These are phyloP conservation scores for Amblyornis subalaris DNA, from an alignment of 2,113 vertebrate species.

Conservation along the genomic window DNA sequence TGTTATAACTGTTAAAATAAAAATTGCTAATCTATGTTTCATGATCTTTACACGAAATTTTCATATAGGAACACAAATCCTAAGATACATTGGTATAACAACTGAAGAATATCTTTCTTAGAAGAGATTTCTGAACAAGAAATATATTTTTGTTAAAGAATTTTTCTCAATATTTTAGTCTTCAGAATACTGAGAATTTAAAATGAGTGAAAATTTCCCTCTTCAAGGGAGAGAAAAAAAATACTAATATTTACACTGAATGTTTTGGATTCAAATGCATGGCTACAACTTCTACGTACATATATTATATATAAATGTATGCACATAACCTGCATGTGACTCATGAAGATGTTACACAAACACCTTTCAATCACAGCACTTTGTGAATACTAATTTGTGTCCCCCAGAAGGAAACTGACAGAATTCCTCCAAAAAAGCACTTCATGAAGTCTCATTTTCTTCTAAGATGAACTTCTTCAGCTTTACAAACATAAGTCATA, in stretches of 20 bases:
- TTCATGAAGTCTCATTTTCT: background rate
- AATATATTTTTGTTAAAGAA: background rate
- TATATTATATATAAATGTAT: background rate
- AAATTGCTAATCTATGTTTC: background rate
- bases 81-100: background rate
- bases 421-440: background rate
- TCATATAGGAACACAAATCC: background rate
- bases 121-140: background rate
- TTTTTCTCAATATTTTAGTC: background rate
- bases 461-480: background rate
- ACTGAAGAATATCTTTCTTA: background rate
- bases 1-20: background rate
- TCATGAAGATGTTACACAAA: background rate
- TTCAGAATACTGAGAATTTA: background rate
- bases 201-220: background rate
- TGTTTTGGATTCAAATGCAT: background rate
- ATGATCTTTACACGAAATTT: fast-evolving
- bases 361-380: background rate
- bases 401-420: background rate
- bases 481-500: background rate
- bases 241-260: background rate
- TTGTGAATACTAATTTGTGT: background rate
- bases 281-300: background rate
- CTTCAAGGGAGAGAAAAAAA: background rate
- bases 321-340: background rate